Base-by-base conservation (phyloP, 2,113 vertebrate species). In the Hyaena hyaena region DNA sequence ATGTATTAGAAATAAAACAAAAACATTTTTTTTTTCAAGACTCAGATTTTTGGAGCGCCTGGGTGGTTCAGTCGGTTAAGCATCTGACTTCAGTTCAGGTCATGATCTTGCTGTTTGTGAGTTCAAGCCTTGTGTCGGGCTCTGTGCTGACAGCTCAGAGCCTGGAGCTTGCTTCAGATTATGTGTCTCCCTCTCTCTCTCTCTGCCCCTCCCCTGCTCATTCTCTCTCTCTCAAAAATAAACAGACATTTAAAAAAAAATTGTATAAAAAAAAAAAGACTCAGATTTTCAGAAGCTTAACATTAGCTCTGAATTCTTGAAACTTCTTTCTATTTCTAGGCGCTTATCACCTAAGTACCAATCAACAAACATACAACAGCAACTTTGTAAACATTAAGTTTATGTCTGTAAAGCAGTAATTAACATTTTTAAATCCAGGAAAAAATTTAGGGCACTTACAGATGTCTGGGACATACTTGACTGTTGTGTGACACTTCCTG, bases 391-490 rank as follows among this genome's bases (percentile, higher is more conserved):
- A 68, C 26, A 84, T 73, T 23, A 95, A 77, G 43, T 92, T 97
- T 73, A 79, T 23, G 94, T 97, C 15, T 91, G 11, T 21, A 96
- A 97, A 96, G 71, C 12, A 83, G n/a, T 65, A 95, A 91, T 73
- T 90, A 76, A 92, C 81, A 82, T 21, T 31, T 94, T 93, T 97
- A 4, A 93, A 96, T 74, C 81, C 94, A 92, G 85, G 95, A 96
- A 98, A 43, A 97, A 95, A 96, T 50, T 81, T 55, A 97, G 89
- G 76, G 93, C 96, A 98, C 99, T 99, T 98, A 99, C 99, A 97
- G 99, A 99, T 96, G 99, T 99, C 98, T 99, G 99, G 94, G 99
- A 99, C 97, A 99, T 99, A 97, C 98, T 99, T 65, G 99, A 98
- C 97, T 99, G 99, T 71, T 99, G 99, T 95, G 98, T 98, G 98